Conservation (phyloP, 1,140 invertebrate genomes). For the Stegodyphus dumicola region DNA sequence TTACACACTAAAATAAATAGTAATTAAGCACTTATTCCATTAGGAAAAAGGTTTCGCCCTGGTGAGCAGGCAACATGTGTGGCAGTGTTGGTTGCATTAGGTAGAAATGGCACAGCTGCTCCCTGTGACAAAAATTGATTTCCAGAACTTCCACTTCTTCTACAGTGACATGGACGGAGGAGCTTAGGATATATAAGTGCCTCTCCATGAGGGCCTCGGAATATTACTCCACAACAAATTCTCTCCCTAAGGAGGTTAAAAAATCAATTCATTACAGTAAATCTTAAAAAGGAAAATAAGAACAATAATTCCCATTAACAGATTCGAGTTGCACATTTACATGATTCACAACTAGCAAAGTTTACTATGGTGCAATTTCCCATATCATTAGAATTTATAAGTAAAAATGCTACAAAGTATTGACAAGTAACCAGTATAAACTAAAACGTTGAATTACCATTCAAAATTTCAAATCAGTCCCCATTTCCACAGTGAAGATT, state of each 20-base stretch:
- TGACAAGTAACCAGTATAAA: too few species aligned
- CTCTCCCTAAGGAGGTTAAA: conserved; percentile 71
- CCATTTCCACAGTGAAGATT: too few species aligned
- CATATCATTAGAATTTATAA: too few species aligned
- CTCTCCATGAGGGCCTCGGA: conserved; percentile 76
- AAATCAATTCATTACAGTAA: not conserved
- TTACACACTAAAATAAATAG: conserved; percentile 21
- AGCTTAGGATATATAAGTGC: conserved; percentile 75
- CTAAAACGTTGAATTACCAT: too few species aligned
- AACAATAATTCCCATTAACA: not conserved
- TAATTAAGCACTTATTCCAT: conserved; percentile 57
- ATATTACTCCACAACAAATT: conserved; percentile 80
- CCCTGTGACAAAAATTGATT: conserved; percentile 14
- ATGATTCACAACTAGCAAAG: not conserved
- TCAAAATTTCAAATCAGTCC: too few species aligned
- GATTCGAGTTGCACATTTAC: not conserved
- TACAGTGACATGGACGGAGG: conserved; percentile 73
- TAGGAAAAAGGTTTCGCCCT: conserved; percentile 45
- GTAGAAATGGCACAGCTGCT: conserved; percentile 24
- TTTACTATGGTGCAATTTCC: too few species aligned
- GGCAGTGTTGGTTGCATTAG: conserved; percentile 57
- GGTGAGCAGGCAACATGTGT: conserved; percentile 59
- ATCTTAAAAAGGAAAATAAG: not conserved
- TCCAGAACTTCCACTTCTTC: conserved; percentile 40
- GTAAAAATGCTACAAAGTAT: too few species aligned